Percentiles rank a stretch among this genome's conserved stretches.
Evolutionary conservation across 2,888 invertebrate species (phyloP).

Genomic region (Agonum fuliginosum): DNA sequence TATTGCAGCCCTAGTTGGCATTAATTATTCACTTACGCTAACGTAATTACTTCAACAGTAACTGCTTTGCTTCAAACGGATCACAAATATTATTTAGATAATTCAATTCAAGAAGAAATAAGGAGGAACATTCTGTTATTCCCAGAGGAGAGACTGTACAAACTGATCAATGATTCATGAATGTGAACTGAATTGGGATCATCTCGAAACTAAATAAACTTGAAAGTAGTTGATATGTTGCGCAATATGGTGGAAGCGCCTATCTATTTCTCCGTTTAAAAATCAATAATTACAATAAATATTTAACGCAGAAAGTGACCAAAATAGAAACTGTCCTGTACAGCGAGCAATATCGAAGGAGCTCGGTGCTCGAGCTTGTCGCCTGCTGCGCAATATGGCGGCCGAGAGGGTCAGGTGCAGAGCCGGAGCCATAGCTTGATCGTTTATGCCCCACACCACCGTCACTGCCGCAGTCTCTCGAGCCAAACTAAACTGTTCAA

Average conservation of each 20-base stretch:
- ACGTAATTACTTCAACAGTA: not conserved
- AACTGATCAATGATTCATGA: not conserved
- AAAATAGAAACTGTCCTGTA: constrained; percentile 5
- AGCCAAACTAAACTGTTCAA: constrained; percentile 59
- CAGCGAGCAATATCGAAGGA: constrained; percentile 22
- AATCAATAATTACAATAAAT: constrained; percentile 36
- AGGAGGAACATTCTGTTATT: not conserved
- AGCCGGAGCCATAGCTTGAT: not conserved
- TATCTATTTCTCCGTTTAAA: constrained; percentile 29
- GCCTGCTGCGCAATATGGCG: constrained; percentile 26
- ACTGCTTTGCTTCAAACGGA: not conserved
- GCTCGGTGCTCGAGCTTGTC: constrained; percentile 7
- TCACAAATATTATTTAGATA: too few species aligned
- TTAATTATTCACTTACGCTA: constrained; percentile 24
- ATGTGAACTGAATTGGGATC: constrained; percentile 4
- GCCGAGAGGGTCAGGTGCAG: constrained; percentile 25
- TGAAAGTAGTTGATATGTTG: constrained; percentile 3
- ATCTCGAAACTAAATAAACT: not conserved
- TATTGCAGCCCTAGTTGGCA: not conserved
- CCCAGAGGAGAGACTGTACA: not conserved
- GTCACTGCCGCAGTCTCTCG: constrained; percentile 41
- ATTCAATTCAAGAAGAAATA: too few species aligned
- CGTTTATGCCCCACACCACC: constrained; percentile 23
- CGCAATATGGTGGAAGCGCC: constrained; percentile 12
- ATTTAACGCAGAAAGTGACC: constrained; percentile 28